Evolutionary conservation across 2,888 invertebrate species (phyloP), one percentile per base, ranked within the genome.

Genomic region (Hypena proboscidalis): DNA sequence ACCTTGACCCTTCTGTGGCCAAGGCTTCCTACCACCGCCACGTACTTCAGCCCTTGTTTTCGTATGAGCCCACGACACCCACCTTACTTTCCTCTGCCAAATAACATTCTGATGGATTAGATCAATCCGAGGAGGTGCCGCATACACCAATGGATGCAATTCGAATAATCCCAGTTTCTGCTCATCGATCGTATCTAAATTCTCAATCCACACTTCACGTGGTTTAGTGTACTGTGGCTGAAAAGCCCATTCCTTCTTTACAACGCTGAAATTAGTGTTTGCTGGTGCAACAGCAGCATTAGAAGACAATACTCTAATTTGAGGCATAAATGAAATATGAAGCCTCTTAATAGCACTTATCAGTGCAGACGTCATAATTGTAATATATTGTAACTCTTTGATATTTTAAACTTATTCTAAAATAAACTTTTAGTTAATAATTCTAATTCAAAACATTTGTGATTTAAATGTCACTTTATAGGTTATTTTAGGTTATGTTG

Each of bases 1-100:
- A 0, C 99, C 99, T 15, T 92, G 75, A 11, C 98, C 98, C 86
- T 99, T 99, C 77, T 99, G 99, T 0, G 97, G 97, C 98, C 98
- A 99, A 0, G 99, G 99, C 70, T 99, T 99, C 14, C 93, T 92
- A 0, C 97, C 97, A 36, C 98, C 97, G 21, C 98, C 98, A 31
- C 94, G 90, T 39, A 96, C 94, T 89, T 99, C 99, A 0, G 96
- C 95, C 40, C 97, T 92, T 0, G 94, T 94, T 77, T 96, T 95
- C 1, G 95, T 93, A 66, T 95, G 92, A 0, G 94, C 95, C 91
- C 95, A 97, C 64, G 95, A 94, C 81, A 99, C 96, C 88, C 91
- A 94, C 76, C 94, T 93, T 79, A 97, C 98, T 55, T 94, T 92
- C 53, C 68, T 87, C 78, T 99, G 98, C 98, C 99, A 99, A 34